Percentiles rank a stretch among this genome's conserved stretches.
phyloP scores from a whole-genome alignment of 2,888 invertebrate genomes.

The Spisula solida region DNA sequence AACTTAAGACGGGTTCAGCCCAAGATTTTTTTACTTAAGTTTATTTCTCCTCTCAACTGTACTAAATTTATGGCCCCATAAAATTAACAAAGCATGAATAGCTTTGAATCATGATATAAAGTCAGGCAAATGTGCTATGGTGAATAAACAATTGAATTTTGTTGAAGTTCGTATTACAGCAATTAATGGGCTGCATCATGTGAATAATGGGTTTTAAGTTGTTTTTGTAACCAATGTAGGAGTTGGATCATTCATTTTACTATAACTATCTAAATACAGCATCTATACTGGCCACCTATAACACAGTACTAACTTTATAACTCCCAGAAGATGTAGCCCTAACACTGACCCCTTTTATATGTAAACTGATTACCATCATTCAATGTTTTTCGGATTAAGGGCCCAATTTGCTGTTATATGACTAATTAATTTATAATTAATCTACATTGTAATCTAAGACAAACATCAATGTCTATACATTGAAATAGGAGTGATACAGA shows the following conservation, averaged over 20 bases:
- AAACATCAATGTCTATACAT: too few species aligned
- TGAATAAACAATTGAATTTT: slow-evolving; percentile 37
- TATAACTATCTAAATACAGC: not conserved
- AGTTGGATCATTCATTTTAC: not conserved
- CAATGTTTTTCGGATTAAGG: not conserved
- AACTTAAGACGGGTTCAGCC: slow-evolving; percentile 25
- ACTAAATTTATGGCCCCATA: slow-evolving; percentile 13
- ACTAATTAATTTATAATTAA: not conserved
- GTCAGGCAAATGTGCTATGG: slow-evolving; percentile 20
- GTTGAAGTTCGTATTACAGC: slow-evolving; percentile 6
- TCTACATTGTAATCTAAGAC: not conserved
- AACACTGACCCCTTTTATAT: not conserved
- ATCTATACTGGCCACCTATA: not conserved
- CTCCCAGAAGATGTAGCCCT: not conserved
- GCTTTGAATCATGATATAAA: slow-evolving; percentile 30
- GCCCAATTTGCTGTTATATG: not conserved
- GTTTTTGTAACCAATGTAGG: not conserved
- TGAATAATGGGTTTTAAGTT: not conserved
- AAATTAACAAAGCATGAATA: slow-evolving; percentile 19
- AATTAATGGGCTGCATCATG: slow-evolving; percentile 12
- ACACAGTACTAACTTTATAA: not conserved
- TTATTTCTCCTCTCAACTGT: slow-evolving; percentile 14
- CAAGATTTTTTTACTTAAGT: not conserved
- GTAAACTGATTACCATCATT: not conserved
- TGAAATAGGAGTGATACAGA: too few species aligned